These are phyloP conservation scores for Anastrepha ludens DNA, from an alignment of 1,140 invertebrate species.

Conservation along the genomic window DNA sequence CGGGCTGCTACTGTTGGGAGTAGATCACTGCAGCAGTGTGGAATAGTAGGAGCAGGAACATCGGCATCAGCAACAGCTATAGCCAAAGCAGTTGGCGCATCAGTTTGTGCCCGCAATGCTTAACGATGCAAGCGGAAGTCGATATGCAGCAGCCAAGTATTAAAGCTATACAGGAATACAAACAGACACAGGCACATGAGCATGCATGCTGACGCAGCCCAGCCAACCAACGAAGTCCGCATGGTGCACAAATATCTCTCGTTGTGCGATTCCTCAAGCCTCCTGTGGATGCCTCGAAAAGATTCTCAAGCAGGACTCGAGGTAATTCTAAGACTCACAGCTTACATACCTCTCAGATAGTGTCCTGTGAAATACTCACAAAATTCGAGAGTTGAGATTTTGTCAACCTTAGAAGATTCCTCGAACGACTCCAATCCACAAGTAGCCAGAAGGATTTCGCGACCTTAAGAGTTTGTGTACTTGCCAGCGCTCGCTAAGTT, in stretches of 20 bases:
- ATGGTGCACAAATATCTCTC: not conserved
- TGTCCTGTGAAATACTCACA: too few relatives aligned
- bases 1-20: not conserved
- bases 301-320: too few relatives aligned
- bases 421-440: too few relatives aligned
- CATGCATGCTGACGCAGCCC: not conserved
- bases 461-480: too few relatives aligned
- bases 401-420: too few relatives aligned
- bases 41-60: not conserved
- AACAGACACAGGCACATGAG: not conserved
- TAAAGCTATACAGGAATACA: not conserved
- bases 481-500: too few relatives aligned
- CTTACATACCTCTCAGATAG: too few relatives aligned
- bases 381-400: too few relatives aligned
- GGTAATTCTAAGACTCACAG: too few relatives aligned
- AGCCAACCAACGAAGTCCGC: not conserved
- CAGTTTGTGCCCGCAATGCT: conserved; percentile 14
- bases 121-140: conserved; percentile 8
- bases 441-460: too few relatives aligned
- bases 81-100: conserved; percentile 6
- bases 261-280: too few relatives aligned
- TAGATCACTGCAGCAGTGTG: not conserved
- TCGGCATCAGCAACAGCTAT: not conserved
- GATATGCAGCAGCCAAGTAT: not conserved
- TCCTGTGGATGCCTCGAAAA: too few relatives aligned